Evolutionary conservation across 2,113 vertebrate genomes (phyloP).

Genomic region (Myiozetetes cayanensis): DNA sequence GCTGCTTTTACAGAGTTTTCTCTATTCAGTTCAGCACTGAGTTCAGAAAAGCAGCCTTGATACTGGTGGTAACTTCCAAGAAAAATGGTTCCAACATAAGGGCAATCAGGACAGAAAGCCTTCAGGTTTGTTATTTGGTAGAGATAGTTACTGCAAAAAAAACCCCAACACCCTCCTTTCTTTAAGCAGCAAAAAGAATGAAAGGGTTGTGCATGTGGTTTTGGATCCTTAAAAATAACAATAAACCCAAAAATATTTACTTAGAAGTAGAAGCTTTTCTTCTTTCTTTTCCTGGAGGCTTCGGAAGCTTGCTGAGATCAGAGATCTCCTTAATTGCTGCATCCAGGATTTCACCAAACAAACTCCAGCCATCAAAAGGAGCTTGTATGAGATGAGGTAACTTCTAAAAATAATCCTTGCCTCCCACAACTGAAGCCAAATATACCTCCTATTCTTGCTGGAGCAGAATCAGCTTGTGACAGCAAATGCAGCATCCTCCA

Average conservation of each 20-base stretch:
- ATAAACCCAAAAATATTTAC: not conserved
- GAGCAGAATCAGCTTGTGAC: conserved; percentile 15
- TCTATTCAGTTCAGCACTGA: not conserved
- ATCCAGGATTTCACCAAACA: conserved; percentile 19
- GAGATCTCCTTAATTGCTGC: conserved; percentile 47
- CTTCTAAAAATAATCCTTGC: conserved; percentile 52
- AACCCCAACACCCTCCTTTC: not conserved
- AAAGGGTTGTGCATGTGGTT: not conserved
- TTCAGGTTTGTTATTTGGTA: not conserved
- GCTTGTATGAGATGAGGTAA: conserved; percentile 34
- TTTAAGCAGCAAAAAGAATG: not conserved
- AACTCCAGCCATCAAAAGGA: conserved; percentile 49
- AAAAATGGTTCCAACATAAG: not conserved
- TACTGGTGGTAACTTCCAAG: not conserved
- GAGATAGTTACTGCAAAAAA: not conserved
- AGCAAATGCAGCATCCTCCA: conserved; percentile 32
- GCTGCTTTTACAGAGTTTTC: not conserved
- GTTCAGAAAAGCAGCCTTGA: not conserved
- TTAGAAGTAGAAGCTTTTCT: conserved; percentile 11
- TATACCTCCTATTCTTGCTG: conserved; percentile 21
- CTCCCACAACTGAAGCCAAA: conserved; percentile 54
- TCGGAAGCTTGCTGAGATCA: conserved; percentile 37
- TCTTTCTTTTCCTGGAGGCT: not conserved
- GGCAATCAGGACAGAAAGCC: not conserved
- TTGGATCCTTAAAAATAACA: not conserved